Percentiles rank a stretch among this genome's conserved stretches.
phyloP scores from a whole-genome alignment of 2,888 invertebrate species.

The Cecidostiba fungosa region DNA sequence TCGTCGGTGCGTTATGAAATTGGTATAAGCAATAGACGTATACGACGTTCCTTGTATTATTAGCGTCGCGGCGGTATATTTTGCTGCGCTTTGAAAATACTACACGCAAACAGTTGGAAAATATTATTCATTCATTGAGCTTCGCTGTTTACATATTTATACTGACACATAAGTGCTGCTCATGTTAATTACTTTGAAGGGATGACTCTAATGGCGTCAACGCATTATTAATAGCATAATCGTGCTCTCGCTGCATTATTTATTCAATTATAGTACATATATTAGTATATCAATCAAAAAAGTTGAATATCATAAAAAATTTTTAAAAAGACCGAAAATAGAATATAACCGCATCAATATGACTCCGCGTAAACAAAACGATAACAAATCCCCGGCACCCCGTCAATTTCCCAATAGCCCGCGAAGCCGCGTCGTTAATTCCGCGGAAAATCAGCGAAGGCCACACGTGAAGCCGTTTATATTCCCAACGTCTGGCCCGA shows the following conservation, averaged over 20 bases:
- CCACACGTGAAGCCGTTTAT: conserved; percentile 33
- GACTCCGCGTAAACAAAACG: too few relatives aligned
- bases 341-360: too few relatives aligned
- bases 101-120: neutral
- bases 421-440: conserved; percentile 13
- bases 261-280: neutral
- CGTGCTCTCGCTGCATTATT: neutral
- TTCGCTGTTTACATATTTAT: neutral
- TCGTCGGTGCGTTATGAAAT: neutral
- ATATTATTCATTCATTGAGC: conserved; percentile 11
- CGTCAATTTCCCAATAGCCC: neutral
- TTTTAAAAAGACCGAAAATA: neutral
- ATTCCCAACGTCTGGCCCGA: conserved; percentile 2
- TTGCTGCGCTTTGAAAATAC: neutral
- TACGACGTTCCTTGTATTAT: neutral
- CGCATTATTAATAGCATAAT: too few relatives aligned
- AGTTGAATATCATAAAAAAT: neutral
- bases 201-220: conserved; percentile 34
- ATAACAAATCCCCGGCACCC: neutral
- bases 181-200: neutral
- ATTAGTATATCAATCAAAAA: neutral
- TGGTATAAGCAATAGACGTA: neutral
- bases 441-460: conserved; percentile 45
- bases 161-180: too few relatives aligned
- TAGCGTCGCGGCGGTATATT: neutral